Evolutionary conservation across 2,113 vertebrate species (phyloP), one percentile per base, ranked within the genome.

Genomic region (Ictalurus furcatus): DNA sequence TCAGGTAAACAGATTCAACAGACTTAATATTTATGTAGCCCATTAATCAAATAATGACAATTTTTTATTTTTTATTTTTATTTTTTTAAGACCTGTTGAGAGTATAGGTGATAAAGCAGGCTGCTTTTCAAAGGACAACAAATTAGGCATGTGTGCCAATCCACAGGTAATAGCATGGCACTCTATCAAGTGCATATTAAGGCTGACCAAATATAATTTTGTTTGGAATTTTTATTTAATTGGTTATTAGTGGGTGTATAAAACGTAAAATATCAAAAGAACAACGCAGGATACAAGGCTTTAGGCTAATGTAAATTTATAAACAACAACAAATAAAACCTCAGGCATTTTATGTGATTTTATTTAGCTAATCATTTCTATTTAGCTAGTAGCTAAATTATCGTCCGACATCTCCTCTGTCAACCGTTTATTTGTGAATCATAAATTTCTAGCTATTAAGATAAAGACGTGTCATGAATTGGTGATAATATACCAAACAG

Each of bases 391-490:
- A 74, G 40, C 3, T 14, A n/a, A 59, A 44, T 23, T 59, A 44
- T 58, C 63, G 28, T 71, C n/a, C 17, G 56, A 58, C 65, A 56
- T 34, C 28, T 82, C n/a, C 28, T 87, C 76, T 54, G 30, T 37
- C 61, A 52, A 3, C 7, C 9, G 34, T 44, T 52, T 82, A 88
- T 82, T 61, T 58, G 86, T 69, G 67, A 52, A 73, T 88, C 48
- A 83, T 83, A 83, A 34, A 21, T 76, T 71, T 74, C 28, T 80
- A 54, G 37, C 58, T 65, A 54, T 88, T 67, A 79, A 85, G 58
- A 88, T 88, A 84, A 84, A 88, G 56, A n/a, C 44, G n/a, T 48
- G 81, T 44, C 58, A 23, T 65, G 23, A 40, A 54, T 37, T 65
- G n/a, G 25, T 48, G 58, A 85, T 85, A 85, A 78, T 44, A 9